Conservation (phyloP, 2,888 invertebrate species). For the Lamellibrachia satsuma region DNA sequence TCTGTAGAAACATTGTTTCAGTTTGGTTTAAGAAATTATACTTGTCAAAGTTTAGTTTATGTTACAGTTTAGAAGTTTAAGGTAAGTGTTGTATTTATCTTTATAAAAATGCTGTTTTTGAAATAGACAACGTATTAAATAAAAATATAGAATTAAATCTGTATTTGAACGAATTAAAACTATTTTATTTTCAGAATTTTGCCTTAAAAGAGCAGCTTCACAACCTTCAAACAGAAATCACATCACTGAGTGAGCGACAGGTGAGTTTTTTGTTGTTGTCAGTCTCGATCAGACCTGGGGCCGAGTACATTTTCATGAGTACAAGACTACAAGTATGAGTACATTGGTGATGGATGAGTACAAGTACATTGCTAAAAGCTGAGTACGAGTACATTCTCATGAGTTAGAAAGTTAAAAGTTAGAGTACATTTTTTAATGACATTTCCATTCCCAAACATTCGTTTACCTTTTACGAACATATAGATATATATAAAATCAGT, state of each 20-base stretch:
- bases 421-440: no score
- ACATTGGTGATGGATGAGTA: not conserved
- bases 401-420: no score
- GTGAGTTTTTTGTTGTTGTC: slow-evolving; percentile 39
- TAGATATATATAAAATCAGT: no score
- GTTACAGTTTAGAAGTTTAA: no score
- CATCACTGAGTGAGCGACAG: slow-evolving; percentile 58
- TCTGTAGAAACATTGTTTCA: no score
- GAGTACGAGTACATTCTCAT: no score
- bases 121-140: not conserved
- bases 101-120: not conserved
- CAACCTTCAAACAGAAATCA: slow-evolving; percentile 57
- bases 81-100: no score
- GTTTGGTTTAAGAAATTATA: no score
- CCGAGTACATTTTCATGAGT: not conserved
- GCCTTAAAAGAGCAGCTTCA: slow-evolving; percentile 51
- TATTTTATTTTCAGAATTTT: slow-evolving; percentile 51
- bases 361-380: no score
- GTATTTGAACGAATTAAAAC: not conserved
- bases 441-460: no score
- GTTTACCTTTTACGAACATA: no score
- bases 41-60: no score
- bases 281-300: not conserved
- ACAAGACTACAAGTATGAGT: not conserved
- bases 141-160: not conserved